A percentile compares a stretch with the other conserved stretches of the same genome.
phyloP scores from a whole-genome alignment of 2,797 vertebrate genomes.

The Acropternis orthonyx region DNA sequence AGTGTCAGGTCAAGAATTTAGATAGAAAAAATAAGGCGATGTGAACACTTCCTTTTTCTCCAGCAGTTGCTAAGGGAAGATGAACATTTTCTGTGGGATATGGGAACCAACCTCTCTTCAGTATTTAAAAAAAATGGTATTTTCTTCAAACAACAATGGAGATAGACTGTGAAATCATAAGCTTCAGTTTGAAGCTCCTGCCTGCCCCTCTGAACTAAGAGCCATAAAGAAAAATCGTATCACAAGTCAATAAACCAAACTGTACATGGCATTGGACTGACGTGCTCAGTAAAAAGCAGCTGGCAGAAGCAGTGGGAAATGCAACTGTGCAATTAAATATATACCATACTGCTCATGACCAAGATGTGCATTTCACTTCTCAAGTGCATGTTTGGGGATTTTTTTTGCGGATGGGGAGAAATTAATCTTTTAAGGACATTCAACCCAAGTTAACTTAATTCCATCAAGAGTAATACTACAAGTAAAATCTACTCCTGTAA shows the following conservation, averaged over 20 bases:
- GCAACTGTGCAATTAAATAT: not conserved
- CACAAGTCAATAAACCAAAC: not conserved
- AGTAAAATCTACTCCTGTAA: not conserved
- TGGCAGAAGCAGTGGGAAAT: not conserved
- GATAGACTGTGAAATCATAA: not conserved
- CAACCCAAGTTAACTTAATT: not conserved
- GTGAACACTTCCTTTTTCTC: not conserved
- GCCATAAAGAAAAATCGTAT: not conserved
- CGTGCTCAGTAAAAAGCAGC: not conserved
- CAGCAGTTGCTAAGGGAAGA: not conserved
- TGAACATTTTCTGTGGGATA: not conserved
- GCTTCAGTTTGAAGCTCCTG: not conserved
- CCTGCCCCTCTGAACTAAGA: not conserved
- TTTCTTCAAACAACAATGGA: not conserved
- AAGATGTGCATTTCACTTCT: not conserved
- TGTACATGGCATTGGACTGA: not conserved
- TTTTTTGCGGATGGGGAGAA: accelerated
- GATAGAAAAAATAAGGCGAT: not conserved
- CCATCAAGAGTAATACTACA: not conserved
- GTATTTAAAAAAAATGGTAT: not conserved
- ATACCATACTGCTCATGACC: not conserved
- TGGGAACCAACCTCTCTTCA: not conserved
- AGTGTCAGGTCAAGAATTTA: not conserved
- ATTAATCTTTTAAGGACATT: not conserved
- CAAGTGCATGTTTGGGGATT: accelerated